These are phyloP conservation scores for Enteromius afrohamiltoni DNA, from an alignment of 2,797 vertebrate genomes.

Conservation along the genomic window DNA sequence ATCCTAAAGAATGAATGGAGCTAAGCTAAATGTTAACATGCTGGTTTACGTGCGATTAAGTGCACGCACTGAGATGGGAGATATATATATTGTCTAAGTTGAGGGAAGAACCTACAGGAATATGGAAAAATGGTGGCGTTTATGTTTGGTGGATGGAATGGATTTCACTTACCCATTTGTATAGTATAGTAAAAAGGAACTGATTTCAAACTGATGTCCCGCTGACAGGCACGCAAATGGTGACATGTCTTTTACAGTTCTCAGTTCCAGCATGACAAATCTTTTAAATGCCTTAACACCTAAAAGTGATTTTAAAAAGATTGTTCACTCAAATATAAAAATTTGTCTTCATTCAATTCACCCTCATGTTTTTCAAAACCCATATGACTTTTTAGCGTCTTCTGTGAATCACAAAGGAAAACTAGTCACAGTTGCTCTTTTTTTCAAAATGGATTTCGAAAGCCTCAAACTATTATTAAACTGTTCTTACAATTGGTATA, in stretches of 20 bases:
- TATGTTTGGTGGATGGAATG: too few relatives aligned
- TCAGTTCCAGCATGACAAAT: constrained; percentile 2
- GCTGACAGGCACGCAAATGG: not conserved
- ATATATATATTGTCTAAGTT: too few relatives aligned
- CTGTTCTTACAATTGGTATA: not conserved
- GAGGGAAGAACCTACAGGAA: too few relatives aligned
- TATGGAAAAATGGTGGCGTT: too few relatives aligned
- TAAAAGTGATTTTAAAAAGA: not conserved
- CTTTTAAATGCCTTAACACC: not conserved
- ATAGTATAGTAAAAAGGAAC: not conserved
- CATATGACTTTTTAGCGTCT: not conserved
- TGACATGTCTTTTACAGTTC: not conserved
- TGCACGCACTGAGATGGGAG: too few relatives aligned
- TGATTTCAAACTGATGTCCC: not conserved
- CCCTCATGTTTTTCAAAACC: not conserved
- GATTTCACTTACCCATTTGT: not conserved
- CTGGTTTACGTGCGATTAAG: too few relatives aligned
- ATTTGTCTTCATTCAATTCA: not conserved
- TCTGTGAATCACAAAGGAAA: not conserved
- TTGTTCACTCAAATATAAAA: not conserved
- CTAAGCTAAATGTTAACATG: too few relatives aligned
- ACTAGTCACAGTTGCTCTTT: not conserved
- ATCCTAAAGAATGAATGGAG: too few relatives aligned
- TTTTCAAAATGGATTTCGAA: not conserved
- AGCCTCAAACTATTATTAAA: not conserved